Percentiles rank a stretch among this genome's conserved stretches.
Conservation (phyloP, 2,113 vertebrate genomes). For the Zeus faber region DNA sequence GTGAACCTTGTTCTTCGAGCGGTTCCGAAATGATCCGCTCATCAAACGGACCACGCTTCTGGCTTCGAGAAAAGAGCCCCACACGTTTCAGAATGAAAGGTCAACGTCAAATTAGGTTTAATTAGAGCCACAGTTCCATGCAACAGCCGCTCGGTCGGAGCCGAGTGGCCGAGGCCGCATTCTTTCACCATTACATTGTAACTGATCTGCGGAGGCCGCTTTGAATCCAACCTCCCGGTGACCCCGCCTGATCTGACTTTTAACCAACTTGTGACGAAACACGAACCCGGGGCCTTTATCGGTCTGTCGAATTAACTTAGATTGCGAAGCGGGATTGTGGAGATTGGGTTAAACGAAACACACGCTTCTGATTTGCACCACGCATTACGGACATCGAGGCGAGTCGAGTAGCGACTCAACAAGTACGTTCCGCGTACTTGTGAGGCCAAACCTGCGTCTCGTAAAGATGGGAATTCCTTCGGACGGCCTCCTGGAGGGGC, state of each 20-base stretch:
- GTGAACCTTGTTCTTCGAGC: no score
- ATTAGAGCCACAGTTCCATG: slow-evolving; percentile 44
- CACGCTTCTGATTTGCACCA: slow-evolving; percentile 69
- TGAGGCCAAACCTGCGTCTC: neutral
- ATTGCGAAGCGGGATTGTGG: slow-evolving; percentile 55
- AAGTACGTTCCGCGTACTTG: slow-evolving; percentile 7
- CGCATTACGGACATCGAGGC: slow-evolving; percentile 32
- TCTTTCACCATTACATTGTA: slow-evolving; percentile 66
- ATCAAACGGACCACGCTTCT: no score
- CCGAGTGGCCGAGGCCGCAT: slow-evolving; percentile 43
- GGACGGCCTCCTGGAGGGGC: neutral
- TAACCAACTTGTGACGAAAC: slow-evolving; percentile 67
- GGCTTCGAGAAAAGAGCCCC: neutral
- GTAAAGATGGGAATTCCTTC: neutral
- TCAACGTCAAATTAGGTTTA: slow-evolving; percentile 36
- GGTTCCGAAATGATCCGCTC: no score
- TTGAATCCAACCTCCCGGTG: slow-evolving; percentile 62
- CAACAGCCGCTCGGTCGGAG: slow-evolving; percentile 25
- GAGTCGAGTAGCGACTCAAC: slow-evolving; percentile 4
- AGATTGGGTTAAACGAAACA: slow-evolving; percentile 58
- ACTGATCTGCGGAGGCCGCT: slow-evolving; percentile 58
- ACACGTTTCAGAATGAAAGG: slow-evolving; percentile 5
- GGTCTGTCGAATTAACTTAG: slow-evolving; percentile 64
- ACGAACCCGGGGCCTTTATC: slow-evolving; percentile 62
- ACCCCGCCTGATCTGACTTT: slow-evolving; percentile 71